Evolutionary conservation across 2,888 invertebrate species (phyloP), one percentile per base, ranked within the genome.

Genomic region (Melanotus villosus): DNA sequence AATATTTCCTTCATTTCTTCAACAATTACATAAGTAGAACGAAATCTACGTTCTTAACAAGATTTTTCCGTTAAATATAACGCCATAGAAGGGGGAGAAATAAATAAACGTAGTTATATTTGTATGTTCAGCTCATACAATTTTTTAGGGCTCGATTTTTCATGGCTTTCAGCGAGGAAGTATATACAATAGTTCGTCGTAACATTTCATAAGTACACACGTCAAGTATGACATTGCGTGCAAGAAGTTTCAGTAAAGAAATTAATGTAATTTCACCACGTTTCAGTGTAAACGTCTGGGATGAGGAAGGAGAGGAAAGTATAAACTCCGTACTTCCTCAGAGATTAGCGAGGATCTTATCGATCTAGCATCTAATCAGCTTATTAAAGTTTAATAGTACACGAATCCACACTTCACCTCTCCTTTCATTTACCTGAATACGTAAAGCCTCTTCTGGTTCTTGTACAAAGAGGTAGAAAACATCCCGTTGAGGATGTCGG

Each of bases 311-410:
- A 18, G 32, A 45, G 59, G 54, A 36, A 56, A 59, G 52, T 38
- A 57, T 26, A 68, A 59, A 60, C 38, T 58, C 30, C 63, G 57
- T 63, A 47, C 70, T 65, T 63, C 65, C 65, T 52, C 34, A 23
- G 34, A 70, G 73, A 73, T 73, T 71, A 73, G 73, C 63, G 26
- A 36, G 68, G 65, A 66, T 47, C 72, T 70, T 72, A 72, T 72
- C 72, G 72, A 72, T 73, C 65, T 73, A 70, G 56, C 58, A 60
- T 58, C 58, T 73, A 73, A 73, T 71, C 73, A 73, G 73, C 73
- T 73, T 73, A 73, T 71, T 73, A 73, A 73, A 73, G 68, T 73
- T 73, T 71, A 73, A 73, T 71, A 64, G 64, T 65, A 68, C 68
- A 68, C 68, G 68, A 64, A 68, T 68, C 64, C 64, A 68, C 64